Evolutionary conservation across 1,140 invertebrate species (phyloP).

Genomic region (Saccostrea echinata): DNA sequence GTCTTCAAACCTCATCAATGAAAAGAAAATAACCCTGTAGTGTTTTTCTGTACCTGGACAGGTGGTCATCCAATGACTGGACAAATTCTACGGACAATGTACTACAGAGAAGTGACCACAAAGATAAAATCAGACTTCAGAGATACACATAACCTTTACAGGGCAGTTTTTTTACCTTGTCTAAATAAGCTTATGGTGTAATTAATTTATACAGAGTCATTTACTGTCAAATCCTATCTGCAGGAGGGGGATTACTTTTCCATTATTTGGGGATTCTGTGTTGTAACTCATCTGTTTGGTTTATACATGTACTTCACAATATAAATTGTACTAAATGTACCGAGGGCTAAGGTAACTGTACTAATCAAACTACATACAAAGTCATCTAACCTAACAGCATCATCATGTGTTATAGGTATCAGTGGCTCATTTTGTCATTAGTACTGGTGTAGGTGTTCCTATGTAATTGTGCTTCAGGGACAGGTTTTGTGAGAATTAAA

Average conservation of each 20-base stretch:
- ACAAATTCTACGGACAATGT: neutral
- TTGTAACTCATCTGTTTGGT: neutral
- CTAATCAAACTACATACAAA: neutral
- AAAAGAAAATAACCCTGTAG: neutral
- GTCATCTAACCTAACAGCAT: no score
- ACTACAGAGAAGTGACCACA: neutral
- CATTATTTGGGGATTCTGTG: neutral
- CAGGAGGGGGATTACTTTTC: neutral
- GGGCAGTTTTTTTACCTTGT: neutral
- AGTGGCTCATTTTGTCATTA: no score
- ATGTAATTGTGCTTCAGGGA: no score
- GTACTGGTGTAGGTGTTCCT: no score
- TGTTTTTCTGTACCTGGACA: neutral
- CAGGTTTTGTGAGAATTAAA: no score
- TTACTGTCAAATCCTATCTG: neutral
- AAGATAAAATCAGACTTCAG: neutral
- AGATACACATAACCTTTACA: neutral
- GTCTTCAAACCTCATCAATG: neutral
- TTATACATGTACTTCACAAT: neutral
- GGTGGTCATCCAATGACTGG: slow-evolving; percentile 24
- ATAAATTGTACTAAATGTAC: neutral
- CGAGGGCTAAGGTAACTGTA: neutral
- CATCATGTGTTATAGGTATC: no score
- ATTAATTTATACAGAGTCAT: neutral
- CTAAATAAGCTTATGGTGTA: neutral